A percentile compares a stretch with the other conserved stretches of the same genome.
Conservation (phyloP, 1,140 invertebrate genomes). For the Vollenhovia emeryi region DNA sequence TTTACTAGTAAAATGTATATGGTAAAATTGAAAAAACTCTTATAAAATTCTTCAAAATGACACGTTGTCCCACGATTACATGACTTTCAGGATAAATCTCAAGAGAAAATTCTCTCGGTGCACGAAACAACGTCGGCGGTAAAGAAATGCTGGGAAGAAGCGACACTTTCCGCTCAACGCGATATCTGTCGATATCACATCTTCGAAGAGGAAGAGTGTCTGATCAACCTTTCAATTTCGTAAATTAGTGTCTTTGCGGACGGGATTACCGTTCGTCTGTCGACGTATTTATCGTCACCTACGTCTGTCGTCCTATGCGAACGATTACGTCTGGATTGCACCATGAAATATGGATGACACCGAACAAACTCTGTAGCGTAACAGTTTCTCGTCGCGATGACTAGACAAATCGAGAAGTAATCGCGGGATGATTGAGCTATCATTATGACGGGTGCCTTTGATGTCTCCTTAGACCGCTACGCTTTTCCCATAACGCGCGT, state of each 20-base stretch:
- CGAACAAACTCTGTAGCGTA: neutral
- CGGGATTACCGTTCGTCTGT: neutral
- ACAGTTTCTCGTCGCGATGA: slow-evolving; percentile 18
- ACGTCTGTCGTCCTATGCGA: neutral
- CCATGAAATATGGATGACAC: slow-evolving; percentile 15
- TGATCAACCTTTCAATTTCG: neutral
- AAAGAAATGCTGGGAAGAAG: neutral
- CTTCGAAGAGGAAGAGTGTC: neutral
- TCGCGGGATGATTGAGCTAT: slow-evolving; percentile 4
- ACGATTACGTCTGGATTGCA: neutral
- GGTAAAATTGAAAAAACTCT: too few species aligned
- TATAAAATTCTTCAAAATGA: too few species aligned
- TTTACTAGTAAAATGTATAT: too few species aligned
- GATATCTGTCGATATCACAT: neutral
- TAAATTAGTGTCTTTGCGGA: slow-evolving; percentile 29
- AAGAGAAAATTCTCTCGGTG: too few species aligned
- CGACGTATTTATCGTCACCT: neutral
- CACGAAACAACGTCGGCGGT: neutral
- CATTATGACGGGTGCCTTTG: neutral
- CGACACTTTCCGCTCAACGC: neutral
- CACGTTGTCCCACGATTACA: too few species aligned
- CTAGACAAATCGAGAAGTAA: slow-evolving; percentile 13
- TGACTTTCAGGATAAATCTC: too few species aligned
- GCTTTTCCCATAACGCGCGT: neutral
- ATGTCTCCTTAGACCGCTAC: neutral